These are phyloP conservation scores for Poecilia latipinna DNA, from an alignment of 2,113 vertebrate genomes.

Conservation along the genomic window DNA sequence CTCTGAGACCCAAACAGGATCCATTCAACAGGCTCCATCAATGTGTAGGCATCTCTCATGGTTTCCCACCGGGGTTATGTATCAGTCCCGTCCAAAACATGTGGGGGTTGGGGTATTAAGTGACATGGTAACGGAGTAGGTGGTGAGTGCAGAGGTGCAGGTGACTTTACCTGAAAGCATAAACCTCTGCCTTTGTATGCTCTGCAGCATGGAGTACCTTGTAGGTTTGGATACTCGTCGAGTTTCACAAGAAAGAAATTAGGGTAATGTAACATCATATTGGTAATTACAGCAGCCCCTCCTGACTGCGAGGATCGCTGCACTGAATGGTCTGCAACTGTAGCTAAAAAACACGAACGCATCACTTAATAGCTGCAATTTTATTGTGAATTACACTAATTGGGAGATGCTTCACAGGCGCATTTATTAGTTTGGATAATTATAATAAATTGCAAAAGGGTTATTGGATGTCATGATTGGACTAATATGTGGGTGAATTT, in stretches of 20 bases:
- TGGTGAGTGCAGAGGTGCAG: not conserved
- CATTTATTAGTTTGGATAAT: slow-evolving; percentile 6
- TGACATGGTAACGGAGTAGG: slow-evolving; percentile 50
- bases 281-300: slow-evolving; percentile 10
- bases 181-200: slow-evolving; percentile 16
- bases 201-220: not conserved
- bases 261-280: slow-evolving; percentile 14
- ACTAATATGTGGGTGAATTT: slow-evolving; percentile 15
- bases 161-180: slow-evolving; percentile 36
- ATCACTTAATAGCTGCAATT: not conserved
- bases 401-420: not conserved
- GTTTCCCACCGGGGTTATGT: slow-evolving; percentile 68
- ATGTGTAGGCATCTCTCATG: slow-evolving; percentile 12
- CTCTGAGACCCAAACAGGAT: not conserved
- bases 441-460: not conserved
- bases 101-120: slow-evolving; percentile 38
- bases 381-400: slow-evolving; percentile 6
- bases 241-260: not conserved
- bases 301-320: not conserved
- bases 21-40: not conserved
- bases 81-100: slow-evolving; percentile 39
- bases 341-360: not conserved
- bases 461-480: slow-evolving; percentile 1
- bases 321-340: not conserved
- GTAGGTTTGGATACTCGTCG: slow-evolving; percentile 1